Evolutionary conservation across 2,797 vertebrate species (phyloP), one percentile per base, ranked within the genome.

Genomic region (Naso thynnoides): DNA sequence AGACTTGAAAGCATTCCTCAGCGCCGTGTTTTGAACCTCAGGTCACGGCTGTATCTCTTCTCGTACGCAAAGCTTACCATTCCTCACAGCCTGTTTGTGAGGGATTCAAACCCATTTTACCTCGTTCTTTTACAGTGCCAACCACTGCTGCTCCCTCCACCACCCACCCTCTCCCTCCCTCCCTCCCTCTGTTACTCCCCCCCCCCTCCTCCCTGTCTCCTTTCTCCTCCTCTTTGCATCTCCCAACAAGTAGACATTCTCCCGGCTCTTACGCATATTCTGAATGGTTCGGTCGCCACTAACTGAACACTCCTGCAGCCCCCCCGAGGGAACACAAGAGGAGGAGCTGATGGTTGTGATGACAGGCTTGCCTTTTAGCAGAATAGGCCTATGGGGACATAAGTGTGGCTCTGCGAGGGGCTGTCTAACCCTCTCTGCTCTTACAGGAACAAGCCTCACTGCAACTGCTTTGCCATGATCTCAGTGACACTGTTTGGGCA

Each of bases 271-370:
- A 85, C 86, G 76, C 90, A 88, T 91, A 88, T 91, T 91, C 87
- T 92, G 89, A 95, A 92, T 94, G 91, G 93, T 91, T 95, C 81
- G 91, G 94, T 94, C 86, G 72, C 75, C 90, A 91, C 91, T 90
- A 81, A 89, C 89, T 91, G 87, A 91, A 91, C 92, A 87, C 75
- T 93, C 90, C 86, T 87, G 83, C 94, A 9, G 89, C 92, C 93
- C 86, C 77, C 57, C 76, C 74, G 71, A 93, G 93, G 89, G 93
- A 72, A 76, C 50, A 67, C 88, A 71, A 81, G 78, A 86, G 87
- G 90, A 90, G 47, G 50, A 81, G 48, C 44, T 33, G 50, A 91
- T 89, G 91, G 84, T 91, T 94, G 90, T 93, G 91, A 95, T 96
- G 94, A 95, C 91, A 95, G 87, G 90, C 87, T 81, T 89, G 88